These are phyloP conservation scores for Chlorodrepanis virens DNA, from an alignment of 2,113 vertebrate genomes.

Conservation along the genomic window DNA sequence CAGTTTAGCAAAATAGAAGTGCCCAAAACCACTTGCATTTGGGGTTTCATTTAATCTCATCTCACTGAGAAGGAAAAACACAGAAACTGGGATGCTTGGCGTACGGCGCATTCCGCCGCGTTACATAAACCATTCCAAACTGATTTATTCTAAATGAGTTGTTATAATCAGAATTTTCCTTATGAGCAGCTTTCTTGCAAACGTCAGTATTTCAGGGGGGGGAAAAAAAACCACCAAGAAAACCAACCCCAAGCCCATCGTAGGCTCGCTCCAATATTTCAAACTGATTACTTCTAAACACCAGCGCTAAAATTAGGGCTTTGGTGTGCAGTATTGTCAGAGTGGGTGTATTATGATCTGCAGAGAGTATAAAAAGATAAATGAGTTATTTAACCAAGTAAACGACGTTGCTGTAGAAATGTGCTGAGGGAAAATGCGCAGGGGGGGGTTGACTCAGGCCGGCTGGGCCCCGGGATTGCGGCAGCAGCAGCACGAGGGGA, in stretches of 20 bases:
- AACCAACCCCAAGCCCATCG: background rate
- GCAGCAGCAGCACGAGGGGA: background rate
- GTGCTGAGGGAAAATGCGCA: background rate
- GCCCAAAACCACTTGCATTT: conserved; percentile 34
- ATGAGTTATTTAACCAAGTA: conserved; percentile 66
- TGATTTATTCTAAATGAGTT: conserved; percentile 71
- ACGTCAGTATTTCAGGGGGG: conserved; percentile 55
- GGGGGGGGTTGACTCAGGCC: background rate
- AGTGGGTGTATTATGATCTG: conserved; percentile 58
- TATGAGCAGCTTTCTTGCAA: conserved; percentile 67
- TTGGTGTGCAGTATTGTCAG: conserved; percentile 52
- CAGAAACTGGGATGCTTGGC: conserved; percentile 7
- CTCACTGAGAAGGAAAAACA: conserved; percentile 7
- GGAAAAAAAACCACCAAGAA: no score
- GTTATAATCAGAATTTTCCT: conserved; percentile 68
- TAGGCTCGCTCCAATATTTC: conserved; percentile 58
- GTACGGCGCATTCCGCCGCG: background rate
- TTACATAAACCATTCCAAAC: conserved; percentile 53
- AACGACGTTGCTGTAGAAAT: conserved; percentile 44
- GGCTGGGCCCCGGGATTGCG: background rate
- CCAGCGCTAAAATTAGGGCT: conserved; percentile 67
- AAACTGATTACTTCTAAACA: conserved; percentile 71
- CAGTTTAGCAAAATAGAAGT: background rate
- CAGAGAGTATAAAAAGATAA: conserved; percentile 57
- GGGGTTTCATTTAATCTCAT: conserved; percentile 64